Evolutionary conservation across 2,888 invertebrate genomes (phyloP).

Genomic region (Aleiodes testaceus): DNA sequence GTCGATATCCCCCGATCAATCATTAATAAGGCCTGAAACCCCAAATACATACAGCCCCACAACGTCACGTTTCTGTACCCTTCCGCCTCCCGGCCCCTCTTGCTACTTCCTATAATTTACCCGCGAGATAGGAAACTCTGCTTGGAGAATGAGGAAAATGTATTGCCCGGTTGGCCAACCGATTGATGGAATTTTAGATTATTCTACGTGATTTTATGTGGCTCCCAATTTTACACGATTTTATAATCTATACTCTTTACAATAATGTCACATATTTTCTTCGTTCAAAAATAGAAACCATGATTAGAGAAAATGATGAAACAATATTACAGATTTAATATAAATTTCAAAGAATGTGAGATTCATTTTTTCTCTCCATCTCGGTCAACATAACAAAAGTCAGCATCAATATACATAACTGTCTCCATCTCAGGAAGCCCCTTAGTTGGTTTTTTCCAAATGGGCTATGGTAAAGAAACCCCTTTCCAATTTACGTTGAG

Average conservation of each 20-base stretch:
- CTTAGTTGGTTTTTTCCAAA: slow-evolving; percentile 4
- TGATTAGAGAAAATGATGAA: too few species aligned
- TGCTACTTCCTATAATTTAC: slow-evolving; percentile 49
- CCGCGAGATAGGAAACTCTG: slow-evolving; percentile 42
- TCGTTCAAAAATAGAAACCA: too few species aligned
- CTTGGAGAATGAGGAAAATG: slow-evolving; percentile 61
- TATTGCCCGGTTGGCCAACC: slow-evolving; percentile 58
- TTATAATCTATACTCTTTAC: too few species aligned
- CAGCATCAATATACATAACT: slow-evolving; percentile 26
- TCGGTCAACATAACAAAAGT: background rate
- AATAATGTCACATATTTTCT: too few species aligned
- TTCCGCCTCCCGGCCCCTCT: slow-evolving; percentile 41
- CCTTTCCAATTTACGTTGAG: slow-evolving; percentile 48
- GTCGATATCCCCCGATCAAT: slow-evolving; percentile 73
- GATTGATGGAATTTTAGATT: slow-evolving; percentile 73
- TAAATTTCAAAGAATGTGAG: background rate
- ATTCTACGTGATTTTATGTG: slow-evolving; percentile 64
- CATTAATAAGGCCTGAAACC: slow-evolving; percentile 73
- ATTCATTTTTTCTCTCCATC: slow-evolving; percentile 6
- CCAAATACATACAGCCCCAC: slow-evolving; percentile 65
- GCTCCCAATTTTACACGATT: too few species aligned
- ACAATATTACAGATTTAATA: too few species aligned
- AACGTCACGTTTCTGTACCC: slow-evolving; percentile 36
- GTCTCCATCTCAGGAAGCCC: slow-evolving; percentile 12
- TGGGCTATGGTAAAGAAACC: slow-evolving; percentile 37